Conservation (phyloP, 2,113 vertebrate species). For the Podiceps cristatus region DNA sequence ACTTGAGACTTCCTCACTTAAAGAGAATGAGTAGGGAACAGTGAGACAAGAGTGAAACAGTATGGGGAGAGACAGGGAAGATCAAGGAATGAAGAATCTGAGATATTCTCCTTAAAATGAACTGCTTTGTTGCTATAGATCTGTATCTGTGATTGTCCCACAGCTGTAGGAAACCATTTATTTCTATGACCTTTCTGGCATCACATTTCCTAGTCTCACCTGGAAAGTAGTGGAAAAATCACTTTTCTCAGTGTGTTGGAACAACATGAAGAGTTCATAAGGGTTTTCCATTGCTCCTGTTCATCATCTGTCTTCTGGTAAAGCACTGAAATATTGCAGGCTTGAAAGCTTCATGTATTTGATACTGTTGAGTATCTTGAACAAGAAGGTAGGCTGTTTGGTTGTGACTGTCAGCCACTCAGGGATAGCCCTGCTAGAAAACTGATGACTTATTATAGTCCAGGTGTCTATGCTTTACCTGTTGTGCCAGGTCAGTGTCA, state of each 20-base stretch:
- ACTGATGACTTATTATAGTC: background rate
- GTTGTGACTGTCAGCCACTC: background rate
- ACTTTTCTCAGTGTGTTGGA: background rate
- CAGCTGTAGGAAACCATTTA: background rate
- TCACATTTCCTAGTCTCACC: background rate
- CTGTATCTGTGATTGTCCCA: background rate
- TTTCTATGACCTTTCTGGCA: background rate
- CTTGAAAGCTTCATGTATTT: background rate
- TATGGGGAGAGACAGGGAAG: background rate
- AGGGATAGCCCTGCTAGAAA: background rate
- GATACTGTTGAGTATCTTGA: background rate
- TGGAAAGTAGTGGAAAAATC: background rate
- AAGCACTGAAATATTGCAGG: background rate
- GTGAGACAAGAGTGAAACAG: background rate
- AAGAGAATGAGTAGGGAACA: background rate
- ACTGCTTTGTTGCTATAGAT: background rate
- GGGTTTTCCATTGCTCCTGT: background rate
- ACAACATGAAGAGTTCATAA: background rate
- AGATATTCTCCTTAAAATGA: background rate
- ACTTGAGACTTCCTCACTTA: background rate
- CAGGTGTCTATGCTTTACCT: background rate
- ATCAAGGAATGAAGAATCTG: background rate
- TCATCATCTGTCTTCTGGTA: background rate
- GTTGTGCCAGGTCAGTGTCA: background rate
- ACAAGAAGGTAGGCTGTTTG: background rate